A percentile compares a stretch with the other conserved stretches of the same genome.
Conservation (phyloP, 2,888 invertebrate species). For the Acrobasis consociella region DNA sequence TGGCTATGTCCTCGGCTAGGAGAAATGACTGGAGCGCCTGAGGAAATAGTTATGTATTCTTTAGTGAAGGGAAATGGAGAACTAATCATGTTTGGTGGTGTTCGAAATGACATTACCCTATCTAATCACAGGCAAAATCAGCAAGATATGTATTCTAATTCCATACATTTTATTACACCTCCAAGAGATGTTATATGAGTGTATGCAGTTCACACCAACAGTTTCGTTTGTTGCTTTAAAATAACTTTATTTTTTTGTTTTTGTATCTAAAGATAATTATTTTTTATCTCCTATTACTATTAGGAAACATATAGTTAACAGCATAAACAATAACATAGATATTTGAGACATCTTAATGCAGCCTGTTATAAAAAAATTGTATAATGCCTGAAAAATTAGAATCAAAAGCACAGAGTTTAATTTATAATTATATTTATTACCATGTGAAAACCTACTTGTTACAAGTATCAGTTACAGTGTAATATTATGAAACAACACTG, state of each 20-base stretch:
- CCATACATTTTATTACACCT: constrained; percentile 88
- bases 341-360: background rate
- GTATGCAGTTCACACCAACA: background rate
- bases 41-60: constrained; percentile 95
- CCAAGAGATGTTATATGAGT: constrained; percentile 86
- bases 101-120: constrained; percentile 89
- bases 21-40: constrained; percentile 88
- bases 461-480: constrained; percentile 23
- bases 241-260: background rate
- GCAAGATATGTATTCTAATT: constrained; percentile 87
- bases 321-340: background rate
- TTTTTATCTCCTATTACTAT: background rate
- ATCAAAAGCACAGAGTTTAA: too few relatives aligned
- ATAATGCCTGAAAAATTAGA: too few relatives aligned
- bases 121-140: constrained; percentile 81
- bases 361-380: background rate
- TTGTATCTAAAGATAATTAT: background rate
- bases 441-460: constrained; percentile 17
- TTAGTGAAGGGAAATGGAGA: constrained; percentile 95
- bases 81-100: constrained; percentile 97
- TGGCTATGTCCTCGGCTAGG: constrained; percentile 88
- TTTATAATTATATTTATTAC: background rate
- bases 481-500: constrained; percentile 40
- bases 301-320: background rate
- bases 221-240: background rate